Base-by-base conservation (phyloP, 2,888 invertebrate genomes). In the Cyaniris semiargus region DNA sequence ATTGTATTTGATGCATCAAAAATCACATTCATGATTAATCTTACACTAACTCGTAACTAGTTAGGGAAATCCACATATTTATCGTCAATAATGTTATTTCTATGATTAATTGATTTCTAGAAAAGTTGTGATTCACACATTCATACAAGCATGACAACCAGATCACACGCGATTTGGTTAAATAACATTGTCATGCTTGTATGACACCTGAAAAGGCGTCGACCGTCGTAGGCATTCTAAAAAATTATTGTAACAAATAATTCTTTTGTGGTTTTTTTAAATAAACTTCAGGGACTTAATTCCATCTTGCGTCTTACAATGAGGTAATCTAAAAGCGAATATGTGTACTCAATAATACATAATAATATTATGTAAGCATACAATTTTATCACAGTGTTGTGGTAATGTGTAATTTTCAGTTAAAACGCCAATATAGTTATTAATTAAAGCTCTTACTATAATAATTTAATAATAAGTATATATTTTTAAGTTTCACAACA, bases 1-100 rank as follows among this genome's bases (percentile, higher is more conserved):
- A 72, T 74, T 53, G 53, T 74, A 27, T 53, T 48, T 74, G 48
- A 53, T 74, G 15, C 23, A 74, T 74, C 44, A 48, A 74, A 74
- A 74, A 48, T 48, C 44, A 48, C 74, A 74, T 27, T 48, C 15
- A 27, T 48, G 23, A 74, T 48, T 74, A 15, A 27, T 48, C 72
- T 44, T 72, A 44, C 38, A 74, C 48, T 53, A 27, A 48, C 53
- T 48, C 74, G 53, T 74, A 74, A 48, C 53, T 48, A 74, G 23
- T 23, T 1, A 44, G 13, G 71, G 21, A 70, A 66, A 66, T 66
- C 5, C 66, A 31, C 66, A 66, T 58, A 10, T 66, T 66, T 66
- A 58, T 60, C 23, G 10, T 23, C 60, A 23, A 23, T 60, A 21
- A 60, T 23, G 13, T 31, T 66, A 18, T 27, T 31, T 31, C 15